Evolutionary conservation across 2,888 invertebrate genomes (phyloP).

Genomic region (Pegoplata infirma): DNA sequence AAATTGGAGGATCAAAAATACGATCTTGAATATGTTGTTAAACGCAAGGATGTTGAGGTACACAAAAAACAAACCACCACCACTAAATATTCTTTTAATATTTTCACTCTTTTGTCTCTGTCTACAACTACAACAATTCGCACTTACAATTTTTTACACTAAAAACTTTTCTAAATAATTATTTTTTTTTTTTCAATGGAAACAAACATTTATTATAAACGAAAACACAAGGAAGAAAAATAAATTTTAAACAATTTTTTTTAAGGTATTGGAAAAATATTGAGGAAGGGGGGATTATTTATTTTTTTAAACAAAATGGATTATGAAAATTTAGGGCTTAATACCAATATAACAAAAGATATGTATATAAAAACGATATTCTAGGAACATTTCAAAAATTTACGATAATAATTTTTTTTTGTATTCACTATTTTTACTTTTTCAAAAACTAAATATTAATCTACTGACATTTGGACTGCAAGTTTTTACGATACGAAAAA

Average conservation of each 20-base stretch:
- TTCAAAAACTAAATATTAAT: no score
- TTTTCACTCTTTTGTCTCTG: constrained; percentile 4
- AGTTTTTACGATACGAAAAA: no score
- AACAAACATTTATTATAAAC: constrained; percentile 7
- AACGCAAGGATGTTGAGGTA: constrained; percentile 99
- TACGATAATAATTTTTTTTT: no score
- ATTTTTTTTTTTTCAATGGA: constrained; percentile 14
- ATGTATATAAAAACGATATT: no score
- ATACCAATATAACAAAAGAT: no score
- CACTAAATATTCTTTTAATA: constrained; percentile 31
- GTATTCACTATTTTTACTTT: no score
- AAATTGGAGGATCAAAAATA: constrained; percentile 96
- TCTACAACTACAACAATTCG: constrained; percentile 47
- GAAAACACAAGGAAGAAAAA: neutral
- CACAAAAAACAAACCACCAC: constrained; percentile 74
- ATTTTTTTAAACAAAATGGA: no score
- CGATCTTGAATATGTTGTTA: constrained; percentile 98
- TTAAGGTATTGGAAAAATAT: neutral
- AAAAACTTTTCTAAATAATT: constrained; percentile 12
- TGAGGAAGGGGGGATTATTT: no score
- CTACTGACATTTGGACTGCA: no score
- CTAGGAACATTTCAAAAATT: no score
- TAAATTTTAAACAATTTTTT: neutral
- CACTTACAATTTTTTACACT: constrained; percentile 46
- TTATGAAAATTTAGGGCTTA: no score